Evolutionary conservation across 2,888 invertebrate genomes (phyloP).

Genomic region (Dasysyrphus tricinctus): DNA sequence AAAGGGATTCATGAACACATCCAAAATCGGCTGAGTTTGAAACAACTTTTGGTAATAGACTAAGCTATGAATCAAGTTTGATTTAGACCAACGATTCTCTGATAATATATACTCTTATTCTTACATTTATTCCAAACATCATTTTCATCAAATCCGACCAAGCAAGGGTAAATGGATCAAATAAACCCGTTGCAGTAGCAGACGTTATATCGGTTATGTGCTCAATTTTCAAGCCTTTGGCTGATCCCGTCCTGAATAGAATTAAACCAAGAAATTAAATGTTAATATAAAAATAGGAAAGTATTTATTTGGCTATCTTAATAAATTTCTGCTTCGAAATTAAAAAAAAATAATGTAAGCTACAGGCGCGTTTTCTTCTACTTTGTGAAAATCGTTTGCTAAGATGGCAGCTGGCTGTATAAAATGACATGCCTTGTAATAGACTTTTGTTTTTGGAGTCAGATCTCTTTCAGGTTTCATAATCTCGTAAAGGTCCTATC

Average conservation of each 20-base stretch:
- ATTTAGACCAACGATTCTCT: not conserved
- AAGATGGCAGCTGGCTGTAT: too few species aligned
- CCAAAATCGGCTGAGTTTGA: conserved; percentile 92
- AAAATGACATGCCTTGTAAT: too few species aligned
- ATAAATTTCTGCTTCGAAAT: too few species aligned
- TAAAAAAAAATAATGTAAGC: too few species aligned
- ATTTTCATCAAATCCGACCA: conserved; percentile 90
- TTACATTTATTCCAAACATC: conserved; percentile 87
- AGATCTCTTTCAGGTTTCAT: too few species aligned
- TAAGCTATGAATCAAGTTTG: conserved; percentile 83
- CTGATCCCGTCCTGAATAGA: conserved; percentile 79
- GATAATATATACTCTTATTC: conserved; percentile 31
- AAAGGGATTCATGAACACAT: conserved; percentile 86
- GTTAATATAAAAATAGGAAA: too few species aligned
- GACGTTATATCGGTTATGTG: conserved; percentile 96
- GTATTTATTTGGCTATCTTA: too few species aligned
- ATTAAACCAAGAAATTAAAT: not conserved
- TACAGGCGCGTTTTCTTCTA: too few species aligned
- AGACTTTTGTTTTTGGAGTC: too few species aligned
- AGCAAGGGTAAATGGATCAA: conserved; percentile 94
- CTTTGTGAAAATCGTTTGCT: too few species aligned
- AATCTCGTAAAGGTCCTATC: too few species aligned
- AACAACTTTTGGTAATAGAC: conserved; percentile 91
- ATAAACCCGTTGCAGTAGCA: conserved; percentile 96
- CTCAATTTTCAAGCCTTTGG: conserved; percentile 77